A percentile compares a stretch with the other conserved stretches of the same genome.
These are phyloP conservation scores for Cyaniris semiargus DNA, from an alignment of 2,888 invertebrate genomes.

Conservation along the genomic window DNA sequence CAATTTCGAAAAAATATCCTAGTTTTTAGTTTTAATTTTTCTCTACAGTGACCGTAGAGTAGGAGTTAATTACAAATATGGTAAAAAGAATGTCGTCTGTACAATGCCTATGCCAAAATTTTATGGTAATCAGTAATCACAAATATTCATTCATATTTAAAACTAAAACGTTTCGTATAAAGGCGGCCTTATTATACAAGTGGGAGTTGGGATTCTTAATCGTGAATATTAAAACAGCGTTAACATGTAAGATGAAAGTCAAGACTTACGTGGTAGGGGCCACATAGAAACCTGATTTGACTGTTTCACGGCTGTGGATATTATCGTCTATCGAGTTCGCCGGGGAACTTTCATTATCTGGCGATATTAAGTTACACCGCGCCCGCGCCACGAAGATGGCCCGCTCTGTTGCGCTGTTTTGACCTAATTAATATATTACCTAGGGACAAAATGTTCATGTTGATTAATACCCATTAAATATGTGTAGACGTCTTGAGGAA, in stretches of 20 bases:
- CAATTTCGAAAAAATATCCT: no score
- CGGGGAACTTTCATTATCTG: slow-evolving; percentile 60
- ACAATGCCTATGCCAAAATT: not conserved
- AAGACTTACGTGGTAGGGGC: slow-evolving; percentile 34
- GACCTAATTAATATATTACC: slow-evolving; percentile 66
- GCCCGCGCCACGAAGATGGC: slow-evolving; percentile 48
- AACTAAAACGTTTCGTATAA: not conserved
- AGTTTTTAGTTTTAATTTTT: no score
- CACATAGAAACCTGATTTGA: slow-evolving; percentile 40
- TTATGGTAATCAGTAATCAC: not conserved
- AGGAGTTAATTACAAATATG: no score
- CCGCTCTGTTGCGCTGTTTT: slow-evolving; percentile 54
- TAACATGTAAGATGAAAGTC: not conserved
- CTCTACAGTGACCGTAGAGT: no score
- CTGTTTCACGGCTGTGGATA: slow-evolving; percentile 43
- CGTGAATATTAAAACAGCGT: not conserved
- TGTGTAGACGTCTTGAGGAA: slow-evolving; percentile 34
- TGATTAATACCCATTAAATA: slow-evolving; percentile 53
- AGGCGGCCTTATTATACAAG: not conserved
- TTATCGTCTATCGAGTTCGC: slow-evolving; percentile 50
- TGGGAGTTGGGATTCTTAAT: not conserved
- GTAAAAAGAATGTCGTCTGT: no score
- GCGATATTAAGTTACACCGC: slow-evolving; percentile 59
- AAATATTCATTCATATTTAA: not conserved
- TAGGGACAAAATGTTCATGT: slow-evolving; percentile 57